Evolutionary conservation across 1,140 invertebrate species (phyloP), one percentile per base, ranked within the genome.

Genomic region (Helicoverpa armigera): DNA sequence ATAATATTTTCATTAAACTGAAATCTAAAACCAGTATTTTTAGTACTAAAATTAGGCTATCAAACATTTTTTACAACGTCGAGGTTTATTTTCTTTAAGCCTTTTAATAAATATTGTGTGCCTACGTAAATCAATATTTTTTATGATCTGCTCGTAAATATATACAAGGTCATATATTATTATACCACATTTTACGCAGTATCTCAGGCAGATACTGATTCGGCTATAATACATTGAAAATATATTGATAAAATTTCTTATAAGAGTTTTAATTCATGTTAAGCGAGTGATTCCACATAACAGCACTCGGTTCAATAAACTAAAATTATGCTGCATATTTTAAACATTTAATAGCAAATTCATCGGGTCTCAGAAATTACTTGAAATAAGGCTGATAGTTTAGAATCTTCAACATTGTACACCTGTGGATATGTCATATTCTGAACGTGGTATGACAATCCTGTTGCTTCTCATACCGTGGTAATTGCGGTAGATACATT

Each of bases 141-240:
- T 73, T 73, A 73, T 58, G n/a, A 43, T 14, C 70, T 43, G 18
- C 58, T 73, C 43, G 12, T 31, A 54, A 31, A 43, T 9, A 13
- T n/a, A 43, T 58, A 31, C 51, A 73, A 73, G 70, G 70, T 73
- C 35, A 69, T 69, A 51, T 69, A 51, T 4, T 61, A 60, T 11
- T 11, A 11, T 23, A 69, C 16, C 16, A 43, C 9, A 43, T 43
- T 43, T 43, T 54, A 72, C 70, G 51, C 53, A 23, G 35, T 43
- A 43, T 43, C 35, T 23, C 56, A 13, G 14, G 12, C 2, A 43
- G 35, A 65, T 31, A 54, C 50, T 14, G 16, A 69, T 50, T 43
- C 43, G 35, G 13, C 23, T 29, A 13, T 54, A 51, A 53, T 54
- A 54, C 53, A 54, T 14, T 14, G 14, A 13, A 31, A 70, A 54